Base-by-base conservation (phyloP, 2,113 vertebrate species). In the Peromyscus californicus region DNA sequence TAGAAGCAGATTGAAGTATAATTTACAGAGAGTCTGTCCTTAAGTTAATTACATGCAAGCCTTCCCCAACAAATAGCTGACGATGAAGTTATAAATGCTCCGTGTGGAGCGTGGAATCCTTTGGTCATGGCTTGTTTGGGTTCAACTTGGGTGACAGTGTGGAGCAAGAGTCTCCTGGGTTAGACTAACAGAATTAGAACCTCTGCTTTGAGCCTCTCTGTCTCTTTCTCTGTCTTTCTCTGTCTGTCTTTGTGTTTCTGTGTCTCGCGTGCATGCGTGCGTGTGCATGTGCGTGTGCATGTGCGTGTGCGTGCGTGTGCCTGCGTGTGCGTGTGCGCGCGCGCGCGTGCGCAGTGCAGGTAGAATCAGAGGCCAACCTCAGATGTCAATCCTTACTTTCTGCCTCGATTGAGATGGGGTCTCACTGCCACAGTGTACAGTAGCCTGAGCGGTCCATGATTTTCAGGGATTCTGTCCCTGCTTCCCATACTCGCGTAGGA, bases 11-110 rank as follows among this genome's bases (percentile, higher is more conserved):
- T 96, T 97, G 91, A 97, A 96, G 95, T 90, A 33, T 96, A 94
- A 96, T 97, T 98, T 98, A 96, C 93, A 97, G 97, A 97, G 93
- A 97, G 97, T 85, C 97, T 88, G 96, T 97, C 97, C 95, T 98
- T 98, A 98, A 98, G 96, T 98, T 98, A 98, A 98, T 98, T 98
- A 98, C 89, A 96, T 33, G 59, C 93, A 70, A 95, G 91, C 12
- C 83, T 98, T 98, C 95, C 80, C 97, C 75, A 93, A 78, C 87
- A 97, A 96, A 76, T 80, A 82, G 86, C 42, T 93, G 88, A 51
- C 75, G 63, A 84, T 65, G 75, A 75, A 97, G 90, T 91, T 95
- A 39, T 92, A 78, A 89, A 90, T 76, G 51, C 51, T 80, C 19
- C n/a, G 61, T 61, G 12, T 42, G 36, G 87, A 97, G 94, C 21